Evolutionary conservation across 2,113 vertebrate species (phyloP), one percentile per base, ranked within the genome.

Genomic region (human): DNA sequence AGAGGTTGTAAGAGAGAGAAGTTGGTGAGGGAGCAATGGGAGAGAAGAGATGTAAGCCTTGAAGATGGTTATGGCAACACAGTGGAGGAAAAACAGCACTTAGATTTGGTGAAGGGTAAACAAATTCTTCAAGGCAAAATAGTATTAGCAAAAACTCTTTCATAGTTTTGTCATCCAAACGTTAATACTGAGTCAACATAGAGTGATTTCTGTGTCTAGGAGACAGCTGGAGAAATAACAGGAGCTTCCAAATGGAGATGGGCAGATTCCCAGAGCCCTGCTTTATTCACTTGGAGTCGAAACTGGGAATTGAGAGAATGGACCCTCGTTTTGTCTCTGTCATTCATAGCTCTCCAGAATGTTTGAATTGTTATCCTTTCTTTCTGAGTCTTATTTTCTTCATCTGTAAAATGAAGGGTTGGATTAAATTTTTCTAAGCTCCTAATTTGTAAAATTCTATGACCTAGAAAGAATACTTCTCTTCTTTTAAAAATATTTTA

Each of bases 161-260:
- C 57, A 85, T 81, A 72, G 35, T 68, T 57, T 80, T 93, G 72
- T 78, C 70, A 16, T 90, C n/a, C n/a, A n/a, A 27, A 97, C 83
- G 23, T 86, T 79, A 73, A 27, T 75, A 80, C n/a, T 82, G n/a
- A 68, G 68, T 90, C 59, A 95, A 64, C 12, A 20, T 12, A 57
- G 61, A 75, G 16, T 52, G 72, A 82, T 83, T 68, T 95, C 59
- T 68, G 9, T 43, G 48, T 55, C 50, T 59, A 80, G 55, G 20
- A 96, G 57, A 79, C 66, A 81, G 50, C 73, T 61, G 55, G 76
- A 70, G 57, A 87, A 32, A 79, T 17, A 59, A 17, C 1, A n/a
- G 16, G 30, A 72, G 27, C 10, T 45, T 90, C 88, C 38, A 27
- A 5, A 2, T 17, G 45, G 68, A 59, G 32, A 40, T 5, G 23